phyloP scores from a whole-genome alignment of 2,113 vertebrate genomes.

The Tetrao urogallus region DNA sequence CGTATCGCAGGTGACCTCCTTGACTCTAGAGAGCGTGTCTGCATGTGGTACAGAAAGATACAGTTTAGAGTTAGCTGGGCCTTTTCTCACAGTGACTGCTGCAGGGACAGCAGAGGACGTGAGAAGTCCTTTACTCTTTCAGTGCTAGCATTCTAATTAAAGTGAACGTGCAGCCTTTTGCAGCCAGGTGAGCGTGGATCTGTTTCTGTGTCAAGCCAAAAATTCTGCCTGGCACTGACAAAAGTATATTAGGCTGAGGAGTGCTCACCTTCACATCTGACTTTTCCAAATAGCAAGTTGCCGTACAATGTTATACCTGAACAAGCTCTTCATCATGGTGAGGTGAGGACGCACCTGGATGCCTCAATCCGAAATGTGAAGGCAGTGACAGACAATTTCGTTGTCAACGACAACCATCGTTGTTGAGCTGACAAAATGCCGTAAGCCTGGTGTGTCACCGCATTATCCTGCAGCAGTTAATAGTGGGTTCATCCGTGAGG shows the following conservation, averaged over 20 bases:
- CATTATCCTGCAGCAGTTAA: no score
- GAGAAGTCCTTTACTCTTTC: not conserved
- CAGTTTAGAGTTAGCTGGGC: not conserved
- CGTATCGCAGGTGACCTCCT: not conserved
- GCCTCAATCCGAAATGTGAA: conserved; percentile 96
- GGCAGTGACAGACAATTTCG: conserved; percentile 94
- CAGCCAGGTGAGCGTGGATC: not conserved
- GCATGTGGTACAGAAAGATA: not conserved
- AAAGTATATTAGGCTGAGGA: not conserved
- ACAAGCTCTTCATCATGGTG: conserved; percentile 93
- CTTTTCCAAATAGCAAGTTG: conserved; percentile 85
- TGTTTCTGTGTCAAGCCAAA: not conserved
- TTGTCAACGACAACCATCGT: conserved; percentile 94
- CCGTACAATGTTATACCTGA: conserved; percentile 97
- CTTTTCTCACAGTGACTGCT: not conserved
- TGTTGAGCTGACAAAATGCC: conserved; percentile 95
- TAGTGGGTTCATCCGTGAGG: no score
- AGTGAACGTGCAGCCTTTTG: not conserved
- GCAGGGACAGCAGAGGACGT: not conserved
- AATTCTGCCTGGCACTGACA: not conserved
- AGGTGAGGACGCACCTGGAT: conserved; percentile 90
- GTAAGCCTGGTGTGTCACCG: conserved; percentile 77
- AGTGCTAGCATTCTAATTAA: not conserved
- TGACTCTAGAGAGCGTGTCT: not conserved
- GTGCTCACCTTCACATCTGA: not conserved